phyloP scores from a whole-genome alignment of 2,113 vertebrate genomes.

The Osmerus eperlanus region DNA sequence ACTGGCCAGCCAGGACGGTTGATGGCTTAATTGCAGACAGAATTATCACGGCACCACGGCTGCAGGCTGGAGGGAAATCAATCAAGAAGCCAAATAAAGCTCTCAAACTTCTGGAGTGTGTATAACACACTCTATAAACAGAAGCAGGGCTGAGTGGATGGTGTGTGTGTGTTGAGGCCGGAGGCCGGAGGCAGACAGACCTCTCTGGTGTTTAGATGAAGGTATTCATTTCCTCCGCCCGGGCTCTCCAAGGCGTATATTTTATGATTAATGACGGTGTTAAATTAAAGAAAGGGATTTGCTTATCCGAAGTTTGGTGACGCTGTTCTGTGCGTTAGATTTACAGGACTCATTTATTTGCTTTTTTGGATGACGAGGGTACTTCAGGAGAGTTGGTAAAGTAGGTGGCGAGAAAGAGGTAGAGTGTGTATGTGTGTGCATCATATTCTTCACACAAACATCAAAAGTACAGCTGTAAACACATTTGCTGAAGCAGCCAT shows the following conservation, averaged over 20 bases:
- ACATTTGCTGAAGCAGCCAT: no score
- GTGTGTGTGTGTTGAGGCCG: background rate
- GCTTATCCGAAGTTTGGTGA: conserved; percentile 6
- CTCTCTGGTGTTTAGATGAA: background rate
- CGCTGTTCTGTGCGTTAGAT: background rate
- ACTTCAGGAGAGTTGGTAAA: background rate
- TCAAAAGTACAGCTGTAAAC: no score
- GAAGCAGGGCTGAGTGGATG: no score
- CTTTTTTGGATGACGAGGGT: background rate
- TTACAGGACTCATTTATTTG: conserved; percentile 1
- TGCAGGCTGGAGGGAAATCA: conserved; percentile 7
- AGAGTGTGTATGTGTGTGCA: background rate
- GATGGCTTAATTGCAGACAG: conserved; percentile 33
- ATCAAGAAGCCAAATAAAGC: conserved; percentile 16
- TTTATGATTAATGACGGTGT: background rate
- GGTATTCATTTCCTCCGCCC: conserved; percentile 9
- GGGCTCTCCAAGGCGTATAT: background rate
- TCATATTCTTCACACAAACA: background rate
- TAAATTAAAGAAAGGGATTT: conserved; percentile 1
- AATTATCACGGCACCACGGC: conserved; percentile 29
- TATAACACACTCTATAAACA: conserved; percentile 20
- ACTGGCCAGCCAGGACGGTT: conserved; percentile 1
- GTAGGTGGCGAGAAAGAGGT: no score
- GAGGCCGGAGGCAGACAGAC: background rate
- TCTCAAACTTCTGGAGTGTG: background rate